Conservation (phyloP, 1,140 invertebrate species). For the Proctacanthus coquilletti region DNA sequence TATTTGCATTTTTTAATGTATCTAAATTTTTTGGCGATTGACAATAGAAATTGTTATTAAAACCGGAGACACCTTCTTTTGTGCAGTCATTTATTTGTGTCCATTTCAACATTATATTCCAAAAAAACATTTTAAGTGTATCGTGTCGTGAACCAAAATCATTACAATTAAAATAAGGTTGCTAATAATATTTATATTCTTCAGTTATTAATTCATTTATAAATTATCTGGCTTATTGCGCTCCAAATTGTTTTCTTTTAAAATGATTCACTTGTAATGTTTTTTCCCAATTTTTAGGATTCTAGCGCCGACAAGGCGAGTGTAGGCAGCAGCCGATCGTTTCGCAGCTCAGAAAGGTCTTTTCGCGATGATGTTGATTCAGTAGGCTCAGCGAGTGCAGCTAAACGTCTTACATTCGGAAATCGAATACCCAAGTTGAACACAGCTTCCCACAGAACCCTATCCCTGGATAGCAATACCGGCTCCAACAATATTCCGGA, state of each 20-base stretch:
- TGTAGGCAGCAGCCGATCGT: slow-evolving; percentile 5
- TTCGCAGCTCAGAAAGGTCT: slow-evolving; percentile 5
- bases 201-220: no score
- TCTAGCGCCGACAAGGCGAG: slow-evolving; percentile 7
- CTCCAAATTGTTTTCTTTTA: not conserved
- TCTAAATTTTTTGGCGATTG: no score
- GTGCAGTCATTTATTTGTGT: no score
- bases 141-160: no score
- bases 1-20: no score
- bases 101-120: no score
- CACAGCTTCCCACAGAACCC: slow-evolving; percentile 6
- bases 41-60: no score
- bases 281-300: slow-evolving; percentile 5
- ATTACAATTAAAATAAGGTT: no score
- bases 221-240: not conserved
- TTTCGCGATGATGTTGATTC: slow-evolving; percentile 7
- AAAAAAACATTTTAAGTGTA: no score
- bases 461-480: slow-evolving; percentile 6
- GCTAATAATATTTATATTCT: no score
- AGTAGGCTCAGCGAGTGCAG: not conserved
- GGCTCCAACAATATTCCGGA: slow-evolving; percentile 5
- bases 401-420: slow-evolving; percentile 3
- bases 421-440: slow-evolving; percentile 5
- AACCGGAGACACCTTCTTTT: no score
- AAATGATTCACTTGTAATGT: not conserved